A percentile compares a stretch with the other conserved stretches of the same genome.
phyloP scores from a whole-genome alignment of 2,797 vertebrate species.

The Brotogeris chrysoptera region DNA sequence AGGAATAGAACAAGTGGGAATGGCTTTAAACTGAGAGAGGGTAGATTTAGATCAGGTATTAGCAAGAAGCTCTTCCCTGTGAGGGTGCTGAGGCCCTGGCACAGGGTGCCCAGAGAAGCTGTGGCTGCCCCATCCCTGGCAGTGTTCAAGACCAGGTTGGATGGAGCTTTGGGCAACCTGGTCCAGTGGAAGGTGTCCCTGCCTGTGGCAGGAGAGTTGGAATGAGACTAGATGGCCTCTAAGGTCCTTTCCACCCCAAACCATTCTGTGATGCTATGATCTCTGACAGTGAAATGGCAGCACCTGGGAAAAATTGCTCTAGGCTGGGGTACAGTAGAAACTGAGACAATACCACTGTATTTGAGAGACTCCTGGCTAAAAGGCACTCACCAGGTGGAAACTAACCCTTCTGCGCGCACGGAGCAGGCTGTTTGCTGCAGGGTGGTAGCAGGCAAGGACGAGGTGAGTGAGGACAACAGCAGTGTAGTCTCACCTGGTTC shows the following conservation, averaged over 20 bases:
- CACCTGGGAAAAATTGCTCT: neutral
- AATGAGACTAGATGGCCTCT: neutral
- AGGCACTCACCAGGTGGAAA: no score
- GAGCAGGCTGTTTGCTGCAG: neutral
- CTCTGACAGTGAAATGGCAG: neutral
- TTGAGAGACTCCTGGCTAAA: no score
- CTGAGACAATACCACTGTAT: neutral
- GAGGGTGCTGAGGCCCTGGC: neutral
- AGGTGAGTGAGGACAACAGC: neutral
- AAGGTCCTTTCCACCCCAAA: neutral
- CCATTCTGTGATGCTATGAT: neutral
- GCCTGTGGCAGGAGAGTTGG: neutral
- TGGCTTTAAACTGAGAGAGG: neutral
- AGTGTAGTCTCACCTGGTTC: neutral
- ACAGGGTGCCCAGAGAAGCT: neutral
- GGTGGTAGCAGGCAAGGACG: neutral
- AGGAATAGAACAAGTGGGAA: neutral
- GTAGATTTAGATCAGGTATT: neutral
- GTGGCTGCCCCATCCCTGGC: neutral
- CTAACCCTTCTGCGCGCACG: neutral
- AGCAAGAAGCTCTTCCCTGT: neutral
- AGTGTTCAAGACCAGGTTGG: neutral
- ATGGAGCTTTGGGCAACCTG: neutral
- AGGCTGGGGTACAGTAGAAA: neutral
- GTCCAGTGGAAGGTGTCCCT: neutral